A percentile compares a stretch with the other conserved stretches of the same genome.
Conservation (phyloP, 2,888 invertebrate species). For the Lutraria lutraria region DNA sequence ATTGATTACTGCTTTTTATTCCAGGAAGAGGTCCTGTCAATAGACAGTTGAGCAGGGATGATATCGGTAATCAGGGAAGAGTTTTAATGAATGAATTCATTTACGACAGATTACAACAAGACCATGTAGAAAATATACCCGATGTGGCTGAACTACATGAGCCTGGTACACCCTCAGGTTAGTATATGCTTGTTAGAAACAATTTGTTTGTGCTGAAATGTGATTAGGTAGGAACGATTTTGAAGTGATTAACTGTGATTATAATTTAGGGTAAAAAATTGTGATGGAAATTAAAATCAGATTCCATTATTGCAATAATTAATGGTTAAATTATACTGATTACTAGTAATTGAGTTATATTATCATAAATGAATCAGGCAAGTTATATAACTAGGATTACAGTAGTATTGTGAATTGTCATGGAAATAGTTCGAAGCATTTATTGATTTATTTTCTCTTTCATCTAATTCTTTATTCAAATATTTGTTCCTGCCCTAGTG, state of each 20-base stretch:
- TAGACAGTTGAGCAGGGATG: slow-evolving; percentile 78
- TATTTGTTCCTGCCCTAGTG: not conserved
- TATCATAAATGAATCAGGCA: too few relatives aligned
- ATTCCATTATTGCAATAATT: too few relatives aligned
- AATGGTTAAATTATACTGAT: too few relatives aligned
- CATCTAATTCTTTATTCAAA: not conserved
- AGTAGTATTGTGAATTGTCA: too few relatives aligned
- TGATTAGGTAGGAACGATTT: not conserved
- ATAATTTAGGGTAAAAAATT: too few relatives aligned
- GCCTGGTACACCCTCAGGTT: slow-evolving; percentile 85
- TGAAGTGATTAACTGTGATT: not conserved
- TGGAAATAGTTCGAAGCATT: too few relatives aligned
- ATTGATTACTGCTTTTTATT: slow-evolving; percentile 16
- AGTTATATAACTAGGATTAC: too few relatives aligned
- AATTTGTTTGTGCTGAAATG: not conserved
- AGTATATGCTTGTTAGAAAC: not conserved
- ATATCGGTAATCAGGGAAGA: slow-evolving; percentile 85
- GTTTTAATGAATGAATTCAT: slow-evolving; percentile 83
- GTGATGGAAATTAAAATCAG: too few relatives aligned
- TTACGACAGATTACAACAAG: slow-evolving; percentile 81
- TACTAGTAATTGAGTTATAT: too few relatives aligned
- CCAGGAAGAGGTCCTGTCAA: slow-evolving; percentile 50
- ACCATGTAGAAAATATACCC: slow-evolving; percentile 76
- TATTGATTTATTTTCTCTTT: too few relatives aligned
- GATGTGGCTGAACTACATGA: slow-evolving; percentile 81